A percentile compares a stretch with the other conserved stretches of the same genome.
Conservation (phyloP, 2,888 invertebrate species). For the Clepsis dumicolana region DNA sequence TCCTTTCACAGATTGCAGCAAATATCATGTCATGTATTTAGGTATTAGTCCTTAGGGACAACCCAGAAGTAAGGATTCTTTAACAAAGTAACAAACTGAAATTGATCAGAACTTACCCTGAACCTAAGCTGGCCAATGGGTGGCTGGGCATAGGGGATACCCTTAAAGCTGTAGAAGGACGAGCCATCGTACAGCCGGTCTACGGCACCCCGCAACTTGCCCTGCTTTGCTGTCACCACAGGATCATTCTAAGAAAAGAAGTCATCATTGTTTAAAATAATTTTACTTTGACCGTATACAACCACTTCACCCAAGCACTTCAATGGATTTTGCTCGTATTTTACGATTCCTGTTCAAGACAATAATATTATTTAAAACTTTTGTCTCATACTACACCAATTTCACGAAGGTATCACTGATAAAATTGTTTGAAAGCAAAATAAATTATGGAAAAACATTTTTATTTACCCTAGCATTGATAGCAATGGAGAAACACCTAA, state of each 20-base stretch:
- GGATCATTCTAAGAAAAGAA: conserved; percentile 51
- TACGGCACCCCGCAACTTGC: conserved; percentile 55
- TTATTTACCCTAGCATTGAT: background rate
- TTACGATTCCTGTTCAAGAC: too few relatives aligned
- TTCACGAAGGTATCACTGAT: too few relatives aligned
- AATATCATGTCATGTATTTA: too few relatives aligned
- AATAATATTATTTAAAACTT: too few relatives aligned
- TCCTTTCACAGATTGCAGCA: too few relatives aligned
- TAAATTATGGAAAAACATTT: background rate
- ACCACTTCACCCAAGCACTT: too few relatives aligned
- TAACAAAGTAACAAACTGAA: background rate
- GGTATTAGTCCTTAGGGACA: too few relatives aligned
- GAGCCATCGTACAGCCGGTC: conserved; percentile 55
- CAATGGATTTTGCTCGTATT: too few relatives aligned
- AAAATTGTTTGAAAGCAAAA: background rate
- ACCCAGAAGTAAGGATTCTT: too few relatives aligned
- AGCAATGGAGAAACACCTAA: background rate
- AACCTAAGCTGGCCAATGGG: conserved; percentile 80
- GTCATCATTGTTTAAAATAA: background rate
- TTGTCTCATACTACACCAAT: too few relatives aligned
- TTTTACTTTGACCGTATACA: too few relatives aligned
- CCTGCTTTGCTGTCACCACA: conserved; percentile 55
- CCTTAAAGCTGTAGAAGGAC: conserved; percentile 67
- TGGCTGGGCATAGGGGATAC: conserved; percentile 82
- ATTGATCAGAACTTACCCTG: conserved; percentile 66